Evolutionary conservation across 2,113 vertebrate species (phyloP).

Genomic region (Cisticola juncidis): DNA sequence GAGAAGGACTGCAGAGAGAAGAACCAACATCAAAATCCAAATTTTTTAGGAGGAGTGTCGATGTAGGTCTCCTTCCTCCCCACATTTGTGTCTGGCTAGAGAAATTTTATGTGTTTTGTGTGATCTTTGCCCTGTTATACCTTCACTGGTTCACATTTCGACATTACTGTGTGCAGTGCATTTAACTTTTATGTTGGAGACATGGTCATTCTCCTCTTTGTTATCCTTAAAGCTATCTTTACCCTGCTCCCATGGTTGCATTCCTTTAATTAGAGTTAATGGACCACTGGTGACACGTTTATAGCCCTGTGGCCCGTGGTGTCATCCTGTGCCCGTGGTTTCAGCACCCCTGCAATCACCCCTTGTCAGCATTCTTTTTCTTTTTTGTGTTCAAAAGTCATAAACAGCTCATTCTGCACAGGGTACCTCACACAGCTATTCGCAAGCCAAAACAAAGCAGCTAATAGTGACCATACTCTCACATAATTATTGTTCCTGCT

Average conservation of each 20-base stretch:
- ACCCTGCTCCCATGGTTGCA: background rate
- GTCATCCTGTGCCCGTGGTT: background rate
- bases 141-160: background rate
- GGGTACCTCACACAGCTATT: background rate
- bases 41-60: rapidly evolving
- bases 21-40: rapidly evolving
- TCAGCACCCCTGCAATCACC: background rate
- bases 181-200: background rate
- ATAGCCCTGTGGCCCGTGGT: background rate
- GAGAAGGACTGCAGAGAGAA: background rate
- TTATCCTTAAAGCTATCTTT: background rate
- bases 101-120: background rate
- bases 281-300: background rate
- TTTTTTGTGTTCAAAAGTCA: background rate
- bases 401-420: background rate
- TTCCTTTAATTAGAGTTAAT: background rate
- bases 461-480: background rate
- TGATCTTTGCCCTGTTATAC: background rate
- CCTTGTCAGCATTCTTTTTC: background rate
- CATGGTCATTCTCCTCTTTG: background rate
- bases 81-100: background rate
- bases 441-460: background rate
- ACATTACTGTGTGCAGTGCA: background rate
- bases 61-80: background rate
- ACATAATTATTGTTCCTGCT: background rate